Conservation (phyloP, 2,888 invertebrate genomes). For the Cephonodes hylas region DNA sequence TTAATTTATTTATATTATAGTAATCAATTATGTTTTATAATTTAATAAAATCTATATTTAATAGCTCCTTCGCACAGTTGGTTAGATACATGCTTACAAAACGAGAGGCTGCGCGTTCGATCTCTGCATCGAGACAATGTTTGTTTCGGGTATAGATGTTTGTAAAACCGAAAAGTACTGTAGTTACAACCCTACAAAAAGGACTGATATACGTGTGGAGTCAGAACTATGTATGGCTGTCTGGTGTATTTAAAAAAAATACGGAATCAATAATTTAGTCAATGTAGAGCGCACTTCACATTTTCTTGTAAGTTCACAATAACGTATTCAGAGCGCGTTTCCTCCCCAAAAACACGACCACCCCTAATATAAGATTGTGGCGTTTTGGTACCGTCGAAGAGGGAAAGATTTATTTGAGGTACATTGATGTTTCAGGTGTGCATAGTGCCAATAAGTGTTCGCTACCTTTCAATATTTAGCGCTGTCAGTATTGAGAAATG, state of each 20-base stretch:
- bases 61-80: too few species aligned
- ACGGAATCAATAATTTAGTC: slow-evolving; percentile 3
- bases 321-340: slow-evolving; percentile 33
- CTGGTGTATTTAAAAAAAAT: too few species aligned
- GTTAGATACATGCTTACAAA: too few species aligned
- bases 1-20: too few species aligned
- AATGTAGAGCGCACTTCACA: slow-evolving; percentile 8
- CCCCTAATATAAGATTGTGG: slow-evolving; percentile 18
- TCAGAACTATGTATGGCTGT: too few species aligned
- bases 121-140: too few species aligned
- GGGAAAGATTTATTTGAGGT: slow-evolving; percentile 27
- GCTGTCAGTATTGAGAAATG: neutral
- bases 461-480: slow-evolving; percentile 4
- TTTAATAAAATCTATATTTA: neutral
- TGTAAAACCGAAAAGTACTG: too few species aligned
- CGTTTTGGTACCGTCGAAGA: slow-evolving; percentile 15
- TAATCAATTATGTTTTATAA: too few species aligned
- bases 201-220: too few species aligned
- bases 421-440: slow-evolving; percentile 21
- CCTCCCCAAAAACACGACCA: slow-evolving; percentile 20
- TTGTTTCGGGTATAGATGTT: too few species aligned
- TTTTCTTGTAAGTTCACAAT: slow-evolving; percentile 19
- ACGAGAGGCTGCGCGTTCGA: too few species aligned
- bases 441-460: slow-evolving; percentile 13
- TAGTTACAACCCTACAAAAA: too few species aligned